Percentiles rank a stretch among this genome's conserved stretches.
Evolutionary conservation across 2,113 vertebrate genomes (phyloP).

Genomic region (Heterotilapia buettikoferi): DNA sequence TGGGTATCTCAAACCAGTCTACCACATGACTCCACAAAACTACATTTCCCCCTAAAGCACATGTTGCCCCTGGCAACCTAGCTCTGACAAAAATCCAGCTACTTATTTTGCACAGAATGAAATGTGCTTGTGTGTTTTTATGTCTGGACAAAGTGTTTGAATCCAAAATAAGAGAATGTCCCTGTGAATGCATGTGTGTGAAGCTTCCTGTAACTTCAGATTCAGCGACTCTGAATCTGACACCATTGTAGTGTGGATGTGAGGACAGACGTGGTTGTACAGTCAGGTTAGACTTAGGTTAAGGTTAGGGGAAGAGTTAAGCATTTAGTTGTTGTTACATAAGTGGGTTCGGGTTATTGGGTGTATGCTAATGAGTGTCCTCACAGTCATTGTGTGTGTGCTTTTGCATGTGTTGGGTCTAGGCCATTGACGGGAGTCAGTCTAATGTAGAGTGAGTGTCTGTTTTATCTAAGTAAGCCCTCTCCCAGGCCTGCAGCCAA

Average conservation of each 20-base stretch:
- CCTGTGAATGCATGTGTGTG: conserved; percentile 15
- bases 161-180: background rate
- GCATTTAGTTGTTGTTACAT: background rate
- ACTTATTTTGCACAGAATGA: background rate
- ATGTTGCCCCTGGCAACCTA: background rate
- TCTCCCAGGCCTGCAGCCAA: conserved; percentile 50
- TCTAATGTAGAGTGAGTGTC: conserved; percentile 59
- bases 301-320: background rate
- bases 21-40: background rate
- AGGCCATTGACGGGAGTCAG: conserved; percentile 50
- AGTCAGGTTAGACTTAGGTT: background rate
- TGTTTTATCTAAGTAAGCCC: conserved; percentile 60
- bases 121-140: background rate
- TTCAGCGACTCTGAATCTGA: background rate
- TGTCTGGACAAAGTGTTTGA: background rate
- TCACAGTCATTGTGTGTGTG: background rate
- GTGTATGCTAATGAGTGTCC: background rate
- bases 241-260: background rate
- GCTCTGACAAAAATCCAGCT: background rate
- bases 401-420: background rate
- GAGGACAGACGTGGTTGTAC: background rate
- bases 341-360: background rate
- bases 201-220: background rate
- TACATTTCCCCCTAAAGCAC: background rate
- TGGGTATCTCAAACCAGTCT: background rate